phyloP scores from a whole-genome alignment of 2,113 vertebrate species.

The Nibea coibor region DNA sequence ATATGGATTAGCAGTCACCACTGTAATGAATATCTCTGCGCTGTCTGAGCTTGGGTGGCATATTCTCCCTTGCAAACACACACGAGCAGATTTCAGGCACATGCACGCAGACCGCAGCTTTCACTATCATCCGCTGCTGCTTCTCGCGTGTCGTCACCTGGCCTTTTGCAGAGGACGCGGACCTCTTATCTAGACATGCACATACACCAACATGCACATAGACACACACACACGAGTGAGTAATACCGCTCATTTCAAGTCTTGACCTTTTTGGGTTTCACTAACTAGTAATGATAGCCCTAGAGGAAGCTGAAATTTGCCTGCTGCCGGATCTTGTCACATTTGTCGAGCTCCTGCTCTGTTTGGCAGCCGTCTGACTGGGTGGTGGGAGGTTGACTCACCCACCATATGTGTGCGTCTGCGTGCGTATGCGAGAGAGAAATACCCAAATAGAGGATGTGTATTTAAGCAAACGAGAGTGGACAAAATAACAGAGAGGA shows the following conservation, averaged over 20 bases:
- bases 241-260: slow-evolving; percentile 63
- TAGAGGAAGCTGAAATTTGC: slow-evolving; percentile 42
- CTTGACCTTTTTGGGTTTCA: slow-evolving; percentile 69
- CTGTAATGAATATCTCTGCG: slow-evolving; percentile 73
- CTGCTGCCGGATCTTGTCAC: slow-evolving; percentile 44
- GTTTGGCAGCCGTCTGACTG: slow-evolving; percentile 50
- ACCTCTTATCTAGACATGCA: slow-evolving; percentile 37
- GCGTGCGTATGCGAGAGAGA: slow-evolving; percentile 5
- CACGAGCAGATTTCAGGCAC: slow-evolving; percentile 8
- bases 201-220: slow-evolving; percentile 8
- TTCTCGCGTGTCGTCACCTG: slow-evolving; percentile 57
- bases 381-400: slow-evolving; percentile 60
- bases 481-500: slow-evolving; percentile 9
- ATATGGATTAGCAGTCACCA: slow-evolving; percentile 77
- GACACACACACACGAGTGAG: neutral
- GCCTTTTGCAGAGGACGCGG: slow-evolving; percentile 60
- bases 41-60: slow-evolving; percentile 53
- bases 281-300: slow-evolving; percentile 41
- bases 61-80: slow-evolving; percentile 26
- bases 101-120: slow-evolving; percentile 16
- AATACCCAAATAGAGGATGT: slow-evolving; percentile 9
- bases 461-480: slow-evolving; percentile 5
- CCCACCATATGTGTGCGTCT: slow-evolving; percentile 28
- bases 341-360: slow-evolving; percentile 53
- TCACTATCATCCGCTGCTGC: slow-evolving; percentile 56